Conservation (phyloP, 2,113 vertebrate genomes). For the Alectura lathami region DNA sequence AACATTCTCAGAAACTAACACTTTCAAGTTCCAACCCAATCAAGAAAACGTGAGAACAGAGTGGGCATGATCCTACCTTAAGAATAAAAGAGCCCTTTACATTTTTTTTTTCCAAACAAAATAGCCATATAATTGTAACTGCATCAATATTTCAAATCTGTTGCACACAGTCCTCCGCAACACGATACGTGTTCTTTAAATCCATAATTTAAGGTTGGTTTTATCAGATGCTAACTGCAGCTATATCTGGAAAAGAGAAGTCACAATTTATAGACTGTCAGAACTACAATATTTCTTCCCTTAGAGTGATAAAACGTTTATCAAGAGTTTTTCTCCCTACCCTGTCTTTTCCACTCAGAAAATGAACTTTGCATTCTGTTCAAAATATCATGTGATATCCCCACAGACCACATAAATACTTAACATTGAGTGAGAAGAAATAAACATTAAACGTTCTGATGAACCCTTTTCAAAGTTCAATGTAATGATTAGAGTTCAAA, state of each 20-base stretch:
- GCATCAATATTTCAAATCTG: background rate
- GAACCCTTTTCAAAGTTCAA: background rate
- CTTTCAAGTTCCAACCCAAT: background rate
- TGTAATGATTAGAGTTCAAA: background rate
- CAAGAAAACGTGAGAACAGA: background rate
- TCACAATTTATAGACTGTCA: background rate
- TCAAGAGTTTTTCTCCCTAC: background rate
- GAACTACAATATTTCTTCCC: background rate
- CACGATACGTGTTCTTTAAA: background rate
- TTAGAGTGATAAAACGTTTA: background rate
- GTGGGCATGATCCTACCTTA: background rate
- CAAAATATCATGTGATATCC: background rate
- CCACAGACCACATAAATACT: background rate
- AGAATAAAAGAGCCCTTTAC: background rate
- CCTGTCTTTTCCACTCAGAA: background rate
- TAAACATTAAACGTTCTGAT: background rate
- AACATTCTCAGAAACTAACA: background rate
- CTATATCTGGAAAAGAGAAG: background rate
- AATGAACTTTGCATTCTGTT: background rate
- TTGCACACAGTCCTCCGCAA: background rate
- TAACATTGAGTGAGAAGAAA: background rate
- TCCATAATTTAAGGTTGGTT: background rate
- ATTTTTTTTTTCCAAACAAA: background rate
- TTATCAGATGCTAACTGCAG: background rate
- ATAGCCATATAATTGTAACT: background rate